Evolutionary conservation across 2,113 vertebrate genomes (phyloP), one percentile per base, ranked within the genome.

Genomic region (Ardeotis arabs): DNA sequence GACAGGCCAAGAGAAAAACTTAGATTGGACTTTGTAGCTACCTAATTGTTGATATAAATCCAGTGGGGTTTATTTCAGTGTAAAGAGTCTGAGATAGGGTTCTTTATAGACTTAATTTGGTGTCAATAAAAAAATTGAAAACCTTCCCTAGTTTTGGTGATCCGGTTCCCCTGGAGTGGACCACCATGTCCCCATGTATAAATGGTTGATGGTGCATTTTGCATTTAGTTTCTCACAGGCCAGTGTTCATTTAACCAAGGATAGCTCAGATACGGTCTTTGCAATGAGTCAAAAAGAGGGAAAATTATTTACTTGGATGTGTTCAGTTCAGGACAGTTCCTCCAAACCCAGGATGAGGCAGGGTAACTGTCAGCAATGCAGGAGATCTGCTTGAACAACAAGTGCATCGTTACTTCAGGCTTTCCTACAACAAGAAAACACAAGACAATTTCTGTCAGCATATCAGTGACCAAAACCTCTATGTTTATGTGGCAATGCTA

Each of bases 321-420:
- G 35, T 97, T 87, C 35, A 82, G 84, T 59, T 92, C 55, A 3
- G 73, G 89, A 88, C 98, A 98, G 64, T 83, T 97, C 87, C 79
- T 98, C 98, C 98, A 98, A 70, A 95, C 91, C 98, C 97, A 98
- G 47, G 94, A 96, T 37, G 98, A 95, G 52, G 95, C 89, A 9
- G 98, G 98, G 67, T 98, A 97, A 44, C 98, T 97, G 37, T 97
- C 95, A 22, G 98, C 95, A 2, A 82, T 10, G 10, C 98, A 98
- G 25, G 97, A 97, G 17, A 97, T 93, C 31, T 97, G 92, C 41
- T 94, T 94, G 77, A 92, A 85, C 15, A 95, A 58, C 22, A 72
- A 17, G 33, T 95, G 72, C 11, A 93, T 91, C 3, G 33, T 93
- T 80, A 98, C 90, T 81, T 97, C 44, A 83, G 98, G 98, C 70